These are phyloP conservation scores for Thamnophis elegans DNA, from an alignment of 2,797 vertebrate species.

Conservation along the genomic window DNA sequence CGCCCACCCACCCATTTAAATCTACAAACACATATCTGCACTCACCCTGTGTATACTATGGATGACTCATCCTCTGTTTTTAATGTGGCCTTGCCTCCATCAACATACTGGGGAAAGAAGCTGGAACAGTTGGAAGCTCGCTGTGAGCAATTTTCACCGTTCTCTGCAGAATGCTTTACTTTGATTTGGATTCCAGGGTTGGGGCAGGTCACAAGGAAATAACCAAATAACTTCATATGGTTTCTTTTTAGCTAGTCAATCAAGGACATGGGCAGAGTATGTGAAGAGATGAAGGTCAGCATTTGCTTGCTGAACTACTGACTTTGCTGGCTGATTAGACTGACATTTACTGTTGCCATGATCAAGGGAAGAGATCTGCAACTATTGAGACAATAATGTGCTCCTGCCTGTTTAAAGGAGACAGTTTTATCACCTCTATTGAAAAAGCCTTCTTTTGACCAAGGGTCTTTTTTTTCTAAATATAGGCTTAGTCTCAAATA, in stretches of 20 bases:
- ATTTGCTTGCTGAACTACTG: neutral
- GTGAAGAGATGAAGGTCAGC: neutral
- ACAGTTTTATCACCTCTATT: neutral
- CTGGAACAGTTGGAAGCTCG: neutral
- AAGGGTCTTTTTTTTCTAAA: neutral
- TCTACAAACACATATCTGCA: neutral
- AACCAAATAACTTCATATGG: neutral
- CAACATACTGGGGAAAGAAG: neutral
- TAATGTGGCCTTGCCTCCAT: neutral
- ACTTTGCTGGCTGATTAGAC: neutral
- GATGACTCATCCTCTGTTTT: neutral
- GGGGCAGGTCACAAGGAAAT: neutral
- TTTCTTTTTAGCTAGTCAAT: neutral
- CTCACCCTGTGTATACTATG: neutral
- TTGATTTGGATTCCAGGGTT: neutral
- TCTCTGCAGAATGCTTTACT: neutral
- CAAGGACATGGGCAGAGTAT: neutral
- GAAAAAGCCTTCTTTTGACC: neutral
- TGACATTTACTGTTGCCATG: neutral
- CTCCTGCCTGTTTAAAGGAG: neutral
- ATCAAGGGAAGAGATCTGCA: neutral
- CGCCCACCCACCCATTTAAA: neutral
- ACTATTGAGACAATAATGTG: neutral
- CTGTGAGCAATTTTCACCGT: slow-evolving; percentile 4
- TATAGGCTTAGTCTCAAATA: neutral